Percentiles rank a stretch among this genome's conserved stretches.
Conservation (phyloP, 2,888 invertebrate species). For the Folsomia candida region DNA sequence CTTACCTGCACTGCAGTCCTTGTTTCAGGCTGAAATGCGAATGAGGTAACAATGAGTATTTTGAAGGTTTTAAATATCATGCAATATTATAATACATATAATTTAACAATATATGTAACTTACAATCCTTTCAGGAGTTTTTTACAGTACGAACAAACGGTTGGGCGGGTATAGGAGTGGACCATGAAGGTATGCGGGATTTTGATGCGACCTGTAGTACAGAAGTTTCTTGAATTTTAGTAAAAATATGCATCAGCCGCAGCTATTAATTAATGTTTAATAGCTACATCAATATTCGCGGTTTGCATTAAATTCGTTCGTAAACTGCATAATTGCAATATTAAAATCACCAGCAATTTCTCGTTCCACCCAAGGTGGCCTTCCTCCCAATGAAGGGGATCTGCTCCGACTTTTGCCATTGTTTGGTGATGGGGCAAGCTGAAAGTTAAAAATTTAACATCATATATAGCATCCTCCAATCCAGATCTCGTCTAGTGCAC, state of each 20-base stretch:
- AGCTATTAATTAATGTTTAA: too few relatives aligned
- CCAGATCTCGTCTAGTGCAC: too few relatives aligned
- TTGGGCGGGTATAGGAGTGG: conserved; percentile 94
- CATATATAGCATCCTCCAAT: neutral
- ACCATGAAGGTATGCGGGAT: conserved; percentile 92
- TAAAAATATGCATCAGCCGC: too few relatives aligned
- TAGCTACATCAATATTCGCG: too few relatives aligned
- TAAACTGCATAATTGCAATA: too few relatives aligned
- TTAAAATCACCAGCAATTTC: conserved; percentile 68
- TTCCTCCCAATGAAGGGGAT: conserved; percentile 68
- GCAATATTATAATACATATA: too few relatives aligned
- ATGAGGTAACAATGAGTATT: too few relatives aligned
- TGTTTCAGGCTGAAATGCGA: too few relatives aligned
- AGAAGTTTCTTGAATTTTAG: too few relatives aligned
- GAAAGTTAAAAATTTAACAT: conserved; percentile 15
- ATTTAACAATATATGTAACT: too few relatives aligned
- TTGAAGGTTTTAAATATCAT: too few relatives aligned
- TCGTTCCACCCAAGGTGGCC: conserved; percentile 67
- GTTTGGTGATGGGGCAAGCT: conserved; percentile 44
- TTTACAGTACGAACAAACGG: conserved; percentile 93
- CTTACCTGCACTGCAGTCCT: conserved; percentile 92
- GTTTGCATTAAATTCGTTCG: too few relatives aligned
- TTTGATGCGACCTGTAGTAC: conserved; percentile 55
- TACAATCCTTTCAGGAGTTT: conserved; percentile 90
- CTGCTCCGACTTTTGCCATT: conserved; percentile 59